Base-by-base conservation (phyloP, 1,140 invertebrate genomes). In the Antheraea pernyi region DNA sequence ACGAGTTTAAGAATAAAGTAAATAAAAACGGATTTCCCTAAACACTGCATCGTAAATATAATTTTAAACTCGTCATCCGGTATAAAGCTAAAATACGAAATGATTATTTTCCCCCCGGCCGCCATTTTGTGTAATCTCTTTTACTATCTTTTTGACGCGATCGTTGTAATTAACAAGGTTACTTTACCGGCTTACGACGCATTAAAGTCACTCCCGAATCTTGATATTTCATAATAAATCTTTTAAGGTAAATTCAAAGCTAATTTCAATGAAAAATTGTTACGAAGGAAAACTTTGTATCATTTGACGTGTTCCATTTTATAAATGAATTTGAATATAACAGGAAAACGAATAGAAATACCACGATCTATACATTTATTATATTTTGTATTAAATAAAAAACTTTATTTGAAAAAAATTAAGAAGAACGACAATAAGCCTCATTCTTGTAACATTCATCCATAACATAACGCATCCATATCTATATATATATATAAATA, bases 81-180 rank as follows among this genome's bases (percentile, higher is more conserved):
- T 22, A 13, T 7, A 60, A 60, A 60, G 22, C 46, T 13, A 16
- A 53, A 63, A 60, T 37, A 18, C 61, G 61, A 63, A 63, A 37
- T 37, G 5, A 63, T 63, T 60, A 60, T 60, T 65, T 70, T 70
- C 58, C 53, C 59, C 46, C 60, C 19, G 48, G 58, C n/a, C 46
- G 18, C 37, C 37, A 53, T 61, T 63, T 19, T 18, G 18, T 11
- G 3, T 70, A 66, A 70, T 70, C 69, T 62, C 19, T 70, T 39
- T 71, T 67, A 66, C 37, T 65, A 65, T 71, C 66, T 63, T 72
- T 70, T 67, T 61, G 59, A 70, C 58, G 63, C 30, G 9, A 63
- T 66, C 65, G 65, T 37, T 65, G 61, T 70, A 70, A 77, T 77
- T 73, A 77, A 70, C 70, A 65, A 72, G 64, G 68, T 70, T 72